Base-by-base conservation (phyloP, 2,888 invertebrate species). In the Drosophila basisetae region DNA sequence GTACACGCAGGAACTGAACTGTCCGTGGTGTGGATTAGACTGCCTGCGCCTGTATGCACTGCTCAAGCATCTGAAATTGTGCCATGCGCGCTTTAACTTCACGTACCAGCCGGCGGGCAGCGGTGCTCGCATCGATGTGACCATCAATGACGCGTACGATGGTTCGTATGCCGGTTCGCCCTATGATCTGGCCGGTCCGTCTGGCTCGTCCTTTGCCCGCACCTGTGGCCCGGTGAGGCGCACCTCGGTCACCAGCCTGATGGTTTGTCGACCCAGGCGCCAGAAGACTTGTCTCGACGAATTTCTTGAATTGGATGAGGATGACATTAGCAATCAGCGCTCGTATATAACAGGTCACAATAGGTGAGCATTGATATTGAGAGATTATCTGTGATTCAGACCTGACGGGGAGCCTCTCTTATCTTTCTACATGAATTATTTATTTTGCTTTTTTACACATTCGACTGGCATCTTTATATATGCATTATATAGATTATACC, bases 21-120 rank as follows among this genome's bases (percentile, higher is more conserved):
- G 99, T 92, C 99, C 99, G 1, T 99, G 99, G 99, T 99, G 99
- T 93, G 97, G 97, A 9, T 94, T 99, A 28, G 97, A 98, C 94
- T 99, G 98, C 90, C 95, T 96, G 63, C 95, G 96, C 41, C 94
- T 99, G 30, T 98, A 98, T 93, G 96, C 97, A 0, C 94, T 99
- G 79, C 95, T 99, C 47, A 99, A 98, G 92, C 99, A 99, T 93
- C 95, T 99, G 65, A 98, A 98, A 93, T 94, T 98, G 53, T 98
- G 98, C 92, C 99, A 99, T 94, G 96, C 98, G 4, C 95, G 99
- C 84, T 98, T 99, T 93, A 97, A 97, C 82, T 99, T 99, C 91
- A 97, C 97, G 3, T 98, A 98, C 93, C 93, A 91, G 70, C 90
- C 92, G 41, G 91, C 92, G 9, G 91, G 90, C n/a, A 91, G 90